A percentile compares a stretch with the other conserved stretches of the same genome.
Evolutionary conservation across 1,140 invertebrate genomes (phyloP).

Genomic region (Drosophila subobscura): DNA sequence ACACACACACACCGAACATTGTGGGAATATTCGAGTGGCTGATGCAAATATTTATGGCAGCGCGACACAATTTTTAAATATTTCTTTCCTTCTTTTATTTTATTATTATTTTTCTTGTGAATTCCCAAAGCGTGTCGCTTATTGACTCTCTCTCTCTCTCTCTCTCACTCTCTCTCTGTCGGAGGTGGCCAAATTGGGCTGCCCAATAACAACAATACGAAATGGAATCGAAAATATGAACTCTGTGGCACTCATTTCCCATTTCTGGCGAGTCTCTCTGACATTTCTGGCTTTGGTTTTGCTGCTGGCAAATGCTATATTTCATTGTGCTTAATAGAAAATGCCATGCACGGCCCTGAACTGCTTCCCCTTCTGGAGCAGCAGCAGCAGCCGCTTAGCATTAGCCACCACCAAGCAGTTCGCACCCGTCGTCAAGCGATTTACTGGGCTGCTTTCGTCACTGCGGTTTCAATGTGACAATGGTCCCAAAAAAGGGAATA

Average conservation of each 20-base stretch:
- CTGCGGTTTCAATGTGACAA: conserved; percentile 76
- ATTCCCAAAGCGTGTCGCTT: conserved; percentile 53
- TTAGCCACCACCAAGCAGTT: not conserved
- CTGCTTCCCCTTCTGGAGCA: not conserved
- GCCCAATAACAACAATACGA: conserved; percentile 62
- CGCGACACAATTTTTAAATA: conserved; percentile 42
- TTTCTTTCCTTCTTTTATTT: conserved; percentile 5
- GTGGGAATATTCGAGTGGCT: conserved; percentile 10
- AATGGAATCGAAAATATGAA: conserved; percentile 48
- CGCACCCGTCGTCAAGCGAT: conserved; percentile 1
- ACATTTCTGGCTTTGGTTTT: not conserved
- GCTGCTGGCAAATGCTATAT: conserved; percentile 30
- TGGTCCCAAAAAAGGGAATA: conserved; percentile 16
- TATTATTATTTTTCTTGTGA: conserved; percentile 33
- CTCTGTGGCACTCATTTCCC: conserved; percentile 16
- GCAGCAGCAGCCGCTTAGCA: not conserved
- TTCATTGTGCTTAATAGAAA: conserved; percentile 72
- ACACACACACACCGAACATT: not conserved
- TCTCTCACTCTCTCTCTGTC: conserved; percentile 14
- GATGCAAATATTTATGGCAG: conserved; percentile 48
- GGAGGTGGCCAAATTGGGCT: conserved; percentile 58
- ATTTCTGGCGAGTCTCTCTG: not conserved
- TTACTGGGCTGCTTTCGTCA: conserved; percentile 49
- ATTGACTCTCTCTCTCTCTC: conserved; percentile 26
- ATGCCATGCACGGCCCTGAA: conserved; percentile 67